phyloP scores from a whole-genome alignment of 2,888 invertebrate species.

The Stenodema calcarata region DNA sequence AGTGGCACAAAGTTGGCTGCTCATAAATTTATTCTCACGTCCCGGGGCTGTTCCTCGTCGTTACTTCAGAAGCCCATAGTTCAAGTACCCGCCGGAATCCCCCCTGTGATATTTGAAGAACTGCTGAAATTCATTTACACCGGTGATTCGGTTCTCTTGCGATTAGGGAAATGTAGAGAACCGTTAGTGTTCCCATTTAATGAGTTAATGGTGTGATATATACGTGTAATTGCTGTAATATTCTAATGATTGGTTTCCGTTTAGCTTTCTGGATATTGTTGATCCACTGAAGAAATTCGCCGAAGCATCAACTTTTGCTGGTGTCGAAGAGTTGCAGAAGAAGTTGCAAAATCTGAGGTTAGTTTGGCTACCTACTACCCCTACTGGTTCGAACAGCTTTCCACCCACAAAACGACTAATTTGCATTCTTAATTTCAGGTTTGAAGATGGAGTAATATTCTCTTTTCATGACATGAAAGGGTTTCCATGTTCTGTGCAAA shows the following conservation, averaged over 20 bases:
- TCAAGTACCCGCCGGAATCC: not conserved
- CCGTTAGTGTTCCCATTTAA: not conserved
- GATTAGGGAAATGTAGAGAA: conserved; percentile 61
- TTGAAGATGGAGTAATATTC: conserved; percentile 20
- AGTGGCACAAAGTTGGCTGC: conserved; percentile 70
- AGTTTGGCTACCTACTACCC: not conserved
- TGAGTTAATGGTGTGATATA: too few species aligned
- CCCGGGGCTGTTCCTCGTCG: conserved; percentile 65
- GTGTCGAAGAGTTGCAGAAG: not conserved
- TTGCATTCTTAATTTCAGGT: not conserved
- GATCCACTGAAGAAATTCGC: conserved; percentile 5
- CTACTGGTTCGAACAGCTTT: not conserved
- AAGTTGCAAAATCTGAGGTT: conserved; percentile 4
- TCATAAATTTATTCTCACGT: conserved; percentile 76
- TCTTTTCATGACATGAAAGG: not conserved
- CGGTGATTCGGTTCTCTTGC: conserved; percentile 69
- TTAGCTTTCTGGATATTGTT: not conserved
- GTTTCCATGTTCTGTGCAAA: not conserved
- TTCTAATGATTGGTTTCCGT: not conserved
- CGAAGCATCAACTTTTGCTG: not conserved
- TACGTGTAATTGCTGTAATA: not conserved
- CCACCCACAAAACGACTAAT: not conserved
- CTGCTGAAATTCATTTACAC: conserved; percentile 76
- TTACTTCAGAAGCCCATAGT: not conserved
- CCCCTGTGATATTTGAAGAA: conserved; percentile 72